Conservation (phyloP, 1,140 invertebrate genomes). For the Drosophila subobscura region DNA sequence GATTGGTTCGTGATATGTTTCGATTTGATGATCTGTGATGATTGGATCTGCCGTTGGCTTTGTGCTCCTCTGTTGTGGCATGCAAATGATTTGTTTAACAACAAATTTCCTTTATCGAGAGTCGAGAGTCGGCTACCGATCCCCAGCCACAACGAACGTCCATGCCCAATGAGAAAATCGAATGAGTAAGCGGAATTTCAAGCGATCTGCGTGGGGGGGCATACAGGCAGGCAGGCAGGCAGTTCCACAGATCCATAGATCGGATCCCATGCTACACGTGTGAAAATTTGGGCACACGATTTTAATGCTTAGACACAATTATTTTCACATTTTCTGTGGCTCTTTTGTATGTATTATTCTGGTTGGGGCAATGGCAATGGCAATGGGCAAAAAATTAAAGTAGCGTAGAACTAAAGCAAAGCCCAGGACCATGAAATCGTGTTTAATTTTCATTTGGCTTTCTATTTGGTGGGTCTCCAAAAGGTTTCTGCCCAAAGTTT, state of each 20-base stretch:
- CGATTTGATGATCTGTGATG: constrained; percentile 50
- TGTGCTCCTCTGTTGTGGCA: constrained; percentile 43
- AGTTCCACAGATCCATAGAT: constrained; percentile 3
- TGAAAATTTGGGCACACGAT: constrained; percentile 48
- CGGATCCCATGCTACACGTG: constrained; percentile 11
- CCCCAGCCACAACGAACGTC: not conserved
- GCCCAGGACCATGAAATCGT: constrained; percentile 72
- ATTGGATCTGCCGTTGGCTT: constrained; percentile 39
- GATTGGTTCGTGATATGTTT: constrained; percentile 28
- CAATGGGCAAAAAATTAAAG: constrained; percentile 57
- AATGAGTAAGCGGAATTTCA: constrained; percentile 40
- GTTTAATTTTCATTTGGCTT: constrained; percentile 71
- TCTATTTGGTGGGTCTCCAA: constrained; percentile 57
- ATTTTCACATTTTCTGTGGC: constrained; percentile 60
- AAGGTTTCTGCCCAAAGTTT: constrained; percentile 57
- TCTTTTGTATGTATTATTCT: constrained; percentile 12
- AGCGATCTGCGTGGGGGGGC: too few species aligned
- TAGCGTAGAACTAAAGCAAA: constrained; percentile 77
- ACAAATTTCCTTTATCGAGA: constrained; percentile 16
- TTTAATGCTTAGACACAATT: constrained; percentile 52
- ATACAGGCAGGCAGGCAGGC: too few species aligned
- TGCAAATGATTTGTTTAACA: constrained; percentile 65
- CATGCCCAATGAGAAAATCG: not conserved
- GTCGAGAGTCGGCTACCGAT: constrained; percentile 35
- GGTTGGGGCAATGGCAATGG: constrained; percentile 6